Conservation (phyloP, 2,797 vertebrate genomes). For the Hoplostethus atlanticus region DNA sequence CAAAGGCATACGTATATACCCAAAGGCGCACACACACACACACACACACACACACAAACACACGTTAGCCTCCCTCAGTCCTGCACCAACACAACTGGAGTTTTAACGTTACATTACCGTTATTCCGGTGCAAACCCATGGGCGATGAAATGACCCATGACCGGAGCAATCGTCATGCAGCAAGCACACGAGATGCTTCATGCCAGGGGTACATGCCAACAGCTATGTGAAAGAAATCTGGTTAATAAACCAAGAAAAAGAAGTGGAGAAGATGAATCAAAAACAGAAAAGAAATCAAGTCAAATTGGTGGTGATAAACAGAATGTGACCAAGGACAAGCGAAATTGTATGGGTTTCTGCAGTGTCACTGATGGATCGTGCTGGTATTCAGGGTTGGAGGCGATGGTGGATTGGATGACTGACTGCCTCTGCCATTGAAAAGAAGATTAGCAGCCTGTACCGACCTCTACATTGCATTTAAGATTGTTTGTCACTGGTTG, state of each 20-base stretch:
- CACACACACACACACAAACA: slow-evolving; percentile 24
- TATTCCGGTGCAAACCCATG: slow-evolving; percentile 58
- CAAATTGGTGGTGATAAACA: slow-evolving; percentile 7
- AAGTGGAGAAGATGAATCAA: slow-evolving; percentile 22
- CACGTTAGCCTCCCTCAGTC: slow-evolving; percentile 40
- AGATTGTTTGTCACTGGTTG: too few relatives aligned
- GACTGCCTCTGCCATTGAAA: too few relatives aligned
- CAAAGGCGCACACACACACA: slow-evolving; percentile 13
- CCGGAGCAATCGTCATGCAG: slow-evolving; percentile 77
- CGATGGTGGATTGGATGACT: background rate
- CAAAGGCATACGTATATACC: slow-evolving; percentile 18
- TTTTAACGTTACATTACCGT: slow-evolving; percentile 59
- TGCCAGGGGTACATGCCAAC: slow-evolving; percentile 75
- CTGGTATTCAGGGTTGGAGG: slow-evolving; percentile 5
- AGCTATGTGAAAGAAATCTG: slow-evolving; percentile 65
- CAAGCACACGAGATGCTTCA: slow-evolving; percentile 76
- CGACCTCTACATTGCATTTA: too few relatives aligned
- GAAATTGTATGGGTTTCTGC: background rate
- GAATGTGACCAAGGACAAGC: slow-evolving; percentile 1
- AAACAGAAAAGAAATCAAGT: slow-evolving; percentile 6
- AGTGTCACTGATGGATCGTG: slow-evolving; percentile 18
- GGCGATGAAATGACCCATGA: slow-evolving; percentile 66
- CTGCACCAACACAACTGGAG: slow-evolving; percentile 22
- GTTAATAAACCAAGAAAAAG: slow-evolving; percentile 52
- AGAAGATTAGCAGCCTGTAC: too few relatives aligned